These are phyloP conservation scores for Jacana jacana DNA, from an alignment of 2,113 vertebrate species.

Conservation along the genomic window DNA sequence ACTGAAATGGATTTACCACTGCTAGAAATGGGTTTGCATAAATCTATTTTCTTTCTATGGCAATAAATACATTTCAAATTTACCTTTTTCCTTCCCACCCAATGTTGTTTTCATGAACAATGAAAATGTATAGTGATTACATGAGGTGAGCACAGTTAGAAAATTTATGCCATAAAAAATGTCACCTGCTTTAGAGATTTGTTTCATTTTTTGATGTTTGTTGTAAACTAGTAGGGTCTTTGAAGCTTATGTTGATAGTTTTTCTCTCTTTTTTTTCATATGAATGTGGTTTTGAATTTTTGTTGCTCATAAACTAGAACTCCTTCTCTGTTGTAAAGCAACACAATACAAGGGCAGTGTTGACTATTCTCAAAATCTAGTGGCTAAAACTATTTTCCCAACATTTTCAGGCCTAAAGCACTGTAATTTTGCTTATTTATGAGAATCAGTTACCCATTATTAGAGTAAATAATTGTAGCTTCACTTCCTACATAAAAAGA, in stretches of 20 bases:
- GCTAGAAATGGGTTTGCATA: neutral
- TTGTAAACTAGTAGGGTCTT: neutral
- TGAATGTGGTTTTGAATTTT: neutral
- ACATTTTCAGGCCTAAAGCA: neutral
- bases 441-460: neutral
- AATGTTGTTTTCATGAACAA: neutral
- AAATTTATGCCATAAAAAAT: neutral
- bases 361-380: neutral
- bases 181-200: neutral
- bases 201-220: neutral
- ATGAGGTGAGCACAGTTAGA: neutral
- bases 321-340: neutral
- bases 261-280: neutral
- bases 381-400: neutral
- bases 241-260: neutral
- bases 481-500: neutral
- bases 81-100: neutral
- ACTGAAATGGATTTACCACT: conserved; percentile 30
- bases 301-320: neutral
- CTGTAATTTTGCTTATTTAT: neutral
- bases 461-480: neutral
- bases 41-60: neutral
- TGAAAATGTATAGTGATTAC: neutral
- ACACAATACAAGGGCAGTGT: neutral
- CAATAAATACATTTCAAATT: conserved; percentile 2